phyloP scores from a whole-genome alignment of 1,140 invertebrate genomes.

The Homalodisca vitripennis region DNA sequence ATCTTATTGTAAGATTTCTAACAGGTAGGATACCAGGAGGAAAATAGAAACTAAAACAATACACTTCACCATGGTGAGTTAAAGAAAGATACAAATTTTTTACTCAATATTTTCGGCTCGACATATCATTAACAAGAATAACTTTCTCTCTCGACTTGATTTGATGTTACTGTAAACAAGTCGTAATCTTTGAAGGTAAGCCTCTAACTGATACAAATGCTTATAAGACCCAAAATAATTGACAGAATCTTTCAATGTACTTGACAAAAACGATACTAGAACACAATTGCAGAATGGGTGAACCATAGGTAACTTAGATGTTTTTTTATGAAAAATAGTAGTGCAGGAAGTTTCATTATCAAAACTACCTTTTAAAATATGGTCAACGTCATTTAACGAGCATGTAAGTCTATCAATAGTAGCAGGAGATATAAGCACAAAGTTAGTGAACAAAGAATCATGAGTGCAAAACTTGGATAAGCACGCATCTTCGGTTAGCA shows the following conservation, averaged over 20 bases:
- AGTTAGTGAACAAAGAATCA: neutral
- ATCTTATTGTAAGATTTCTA: too few species aligned
- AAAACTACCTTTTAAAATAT: neutral
- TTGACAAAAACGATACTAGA: neutral
- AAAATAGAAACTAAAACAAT: too few species aligned
- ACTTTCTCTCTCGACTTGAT: neutral
- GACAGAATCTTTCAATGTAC: neutral
- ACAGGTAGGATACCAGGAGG: too few species aligned
- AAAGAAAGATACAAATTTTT: too few species aligned
- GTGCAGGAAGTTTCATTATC: neutral
- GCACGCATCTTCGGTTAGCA: neutral
- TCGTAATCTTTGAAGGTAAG: too few species aligned
- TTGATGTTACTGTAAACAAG: neutral
- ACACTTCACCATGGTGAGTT: too few species aligned
- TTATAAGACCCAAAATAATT: neutral
- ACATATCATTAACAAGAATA: neutral
- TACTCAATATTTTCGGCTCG: neutral
- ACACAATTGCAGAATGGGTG: conserved; percentile 7
- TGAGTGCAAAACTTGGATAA: neutral
- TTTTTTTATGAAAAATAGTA: neutral
- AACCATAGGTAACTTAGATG: neutral
- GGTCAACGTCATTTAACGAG: neutral
- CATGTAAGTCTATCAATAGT: neutral
- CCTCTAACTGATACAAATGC: neutral
- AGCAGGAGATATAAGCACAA: neutral